Evolutionary conservation across 2,797 vertebrate species (phyloP), one percentile per base, ranked within the genome.

Genomic region (Xiphophorus birchmanni): DNA sequence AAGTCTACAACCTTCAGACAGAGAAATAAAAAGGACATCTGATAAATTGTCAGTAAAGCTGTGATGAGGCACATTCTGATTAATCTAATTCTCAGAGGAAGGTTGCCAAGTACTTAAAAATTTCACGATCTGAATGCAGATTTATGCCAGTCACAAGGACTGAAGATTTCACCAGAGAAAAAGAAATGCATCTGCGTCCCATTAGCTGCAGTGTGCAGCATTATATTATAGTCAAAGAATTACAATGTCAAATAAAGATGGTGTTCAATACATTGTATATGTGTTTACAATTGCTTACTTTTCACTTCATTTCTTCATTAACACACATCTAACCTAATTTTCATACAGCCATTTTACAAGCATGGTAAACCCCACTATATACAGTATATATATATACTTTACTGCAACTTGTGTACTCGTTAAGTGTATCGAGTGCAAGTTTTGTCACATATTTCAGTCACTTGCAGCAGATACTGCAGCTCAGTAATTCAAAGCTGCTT

Each of bases 401-500:
- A 37, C 52, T 79, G 29, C 63, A 40, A 40, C 50, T 40, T 26
- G 40, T 71, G n/a, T 76, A 29, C 73, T 35, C 1, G 18, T 83
- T 77, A 74, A 6, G 6, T 18, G n/a, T 47, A 9, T 60, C 35
- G 26, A 21, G 73, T 52, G 21, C 40, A 6, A 75, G 48, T 67
- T 84, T 77, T 45, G 37, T 29, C 63, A 67, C 77, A 54, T 42
- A 80, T 82, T 69, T 79, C 37, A 65, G 23, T 80, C 42, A 82
- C 83, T 88, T 86, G 65, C 84, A 69, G 73, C 18, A 80, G 32
- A 63, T 56, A 76, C 75, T 45, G 17, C 8, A 52, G 58, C 72
- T 81, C 58, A 45, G 56, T 60, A 76, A 56, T 82, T 80, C 48
- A 50, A 81, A 87, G 32, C 74, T 4, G 45, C 78, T 85, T 88